phyloP scores from a whole-genome alignment of 2,888 invertebrate genomes.

The Xanthostigma xanthostigma region DNA sequence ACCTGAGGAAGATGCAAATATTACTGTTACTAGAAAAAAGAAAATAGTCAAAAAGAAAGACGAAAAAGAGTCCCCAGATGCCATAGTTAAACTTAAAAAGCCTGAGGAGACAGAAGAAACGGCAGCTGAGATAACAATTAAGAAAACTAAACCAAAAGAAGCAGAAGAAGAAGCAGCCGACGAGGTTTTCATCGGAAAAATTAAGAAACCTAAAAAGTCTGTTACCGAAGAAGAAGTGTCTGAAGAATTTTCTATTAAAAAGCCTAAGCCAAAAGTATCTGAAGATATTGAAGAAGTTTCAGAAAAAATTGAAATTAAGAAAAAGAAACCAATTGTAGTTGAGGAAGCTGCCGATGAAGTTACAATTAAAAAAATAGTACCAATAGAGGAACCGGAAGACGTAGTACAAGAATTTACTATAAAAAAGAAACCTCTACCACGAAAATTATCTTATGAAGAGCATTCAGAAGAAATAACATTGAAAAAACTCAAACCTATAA shows the following conservation, averaged over 20 bases:
- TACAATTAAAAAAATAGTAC: slow-evolving; percentile 17
- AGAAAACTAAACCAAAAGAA: slow-evolving; percentile 26
- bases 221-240: slow-evolving; percentile 16
- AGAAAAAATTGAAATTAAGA: slow-evolving; percentile 19
- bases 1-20: slow-evolving; percentile 5
- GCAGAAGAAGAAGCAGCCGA: slow-evolving; percentile 21
- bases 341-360: slow-evolving; percentile 15
- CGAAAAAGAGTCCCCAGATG: slow-evolving; percentile 10
- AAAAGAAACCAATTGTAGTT: slow-evolving; percentile 16
- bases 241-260: slow-evolving; percentile 21
- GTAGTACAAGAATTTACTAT: slow-evolving; percentile 37
- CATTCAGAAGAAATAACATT: slow-evolving; percentile 53
- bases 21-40: slow-evolving; percentile 10
- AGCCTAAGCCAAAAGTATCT: slow-evolving; percentile 12
- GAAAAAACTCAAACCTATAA: slow-evolving; percentile 52
- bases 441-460: slow-evolving; percentile 37
- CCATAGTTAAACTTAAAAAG: slow-evolving; percentile 5
- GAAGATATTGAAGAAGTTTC: slow-evolving; percentile 17
- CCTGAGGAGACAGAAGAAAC: slow-evolving; percentile 12
- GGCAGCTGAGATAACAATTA: slow-evolving; percentile 10
- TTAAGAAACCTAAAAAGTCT: slow-evolving; percentile 14
- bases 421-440: slow-evolving; percentile 33
- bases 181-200: slow-evolving; percentile 12
- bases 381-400: slow-evolving; percentile 17
- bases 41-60: slow-evolving; percentile 8